Evolutionary conservation across 2,888 invertebrate species (phyloP).

Genomic region (Minunthozetes semirufus): DNA sequence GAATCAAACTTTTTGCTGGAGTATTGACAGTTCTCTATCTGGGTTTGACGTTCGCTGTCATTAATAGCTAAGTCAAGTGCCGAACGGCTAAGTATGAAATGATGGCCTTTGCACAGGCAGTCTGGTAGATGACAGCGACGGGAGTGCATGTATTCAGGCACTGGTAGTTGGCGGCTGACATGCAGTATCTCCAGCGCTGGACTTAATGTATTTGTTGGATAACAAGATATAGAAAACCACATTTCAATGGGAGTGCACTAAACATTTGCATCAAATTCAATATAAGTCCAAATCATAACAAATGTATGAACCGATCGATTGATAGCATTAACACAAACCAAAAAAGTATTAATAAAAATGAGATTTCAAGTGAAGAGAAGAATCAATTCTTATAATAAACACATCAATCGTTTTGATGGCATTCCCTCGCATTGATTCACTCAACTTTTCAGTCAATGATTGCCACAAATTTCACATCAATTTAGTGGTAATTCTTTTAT

Average conservation of each 20-base stretch:
- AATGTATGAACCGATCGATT: neutral
- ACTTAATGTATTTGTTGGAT: conserved; percentile 39
- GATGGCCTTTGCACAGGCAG: conserved; percentile 38
- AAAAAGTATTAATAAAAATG: too few relatives aligned
- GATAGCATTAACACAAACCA: neutral
- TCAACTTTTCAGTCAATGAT: too few relatives aligned
- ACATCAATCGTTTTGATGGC: too few relatives aligned
- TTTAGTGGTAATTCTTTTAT: too few relatives aligned
- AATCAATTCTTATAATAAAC: too few relatives aligned
- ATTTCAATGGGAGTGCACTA: conserved; percentile 12
- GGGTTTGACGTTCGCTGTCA: neutral
- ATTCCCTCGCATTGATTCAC: too few relatives aligned
- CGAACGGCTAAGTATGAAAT: conserved; percentile 35
- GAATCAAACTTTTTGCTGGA: neutral
- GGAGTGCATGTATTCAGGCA: conserved; percentile 36
- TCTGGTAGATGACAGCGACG: conserved; percentile 37
- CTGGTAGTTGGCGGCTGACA: conserved; percentile 36
- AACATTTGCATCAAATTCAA: neutral
- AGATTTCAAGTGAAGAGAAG: too few relatives aligned
- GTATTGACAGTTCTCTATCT: conserved; percentile 2
- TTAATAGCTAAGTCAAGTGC: neutral
- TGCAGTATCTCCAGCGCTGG: conserved; percentile 39
- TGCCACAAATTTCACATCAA: too few relatives aligned
- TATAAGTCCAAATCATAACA: neutral
- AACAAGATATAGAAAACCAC: conserved; percentile 40